phyloP scores from a whole-genome alignment of 2,888 invertebrate genomes.

The Alcis repandata region DNA sequence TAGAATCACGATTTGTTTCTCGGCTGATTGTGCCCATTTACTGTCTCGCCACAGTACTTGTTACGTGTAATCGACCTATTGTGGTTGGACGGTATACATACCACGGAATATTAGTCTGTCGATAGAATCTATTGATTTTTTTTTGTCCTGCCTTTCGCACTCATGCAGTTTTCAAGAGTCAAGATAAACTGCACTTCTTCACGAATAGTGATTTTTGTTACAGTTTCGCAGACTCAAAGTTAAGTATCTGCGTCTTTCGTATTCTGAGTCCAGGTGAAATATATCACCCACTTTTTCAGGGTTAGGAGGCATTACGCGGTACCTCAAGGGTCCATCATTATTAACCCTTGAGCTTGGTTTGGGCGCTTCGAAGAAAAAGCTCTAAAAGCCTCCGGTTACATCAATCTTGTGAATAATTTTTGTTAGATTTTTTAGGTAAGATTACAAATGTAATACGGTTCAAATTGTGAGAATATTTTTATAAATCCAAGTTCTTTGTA shows the following conservation, averaged over 20 bases:
- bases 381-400: conserved; percentile 51
- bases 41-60: no score
- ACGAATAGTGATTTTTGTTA: no score
- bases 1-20: no score
- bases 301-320: conserved; percentile 56
- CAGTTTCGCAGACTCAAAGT: neutral
- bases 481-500: no score
- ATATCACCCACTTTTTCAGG: conserved; percentile 62
- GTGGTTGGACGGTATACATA: no score
- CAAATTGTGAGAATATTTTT: neutral
- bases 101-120: no score
- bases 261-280: conserved; percentile 53
- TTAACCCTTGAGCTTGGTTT: conserved; percentile 58
- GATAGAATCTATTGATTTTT: no score
- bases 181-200: no score
- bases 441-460: neutral
- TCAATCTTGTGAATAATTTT: conserved; percentile 61
- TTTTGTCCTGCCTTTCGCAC: no score
- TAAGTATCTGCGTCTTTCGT: neutral
- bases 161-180: no score
- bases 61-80: no score
- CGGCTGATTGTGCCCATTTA: no score
- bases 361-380: conserved; percentile 53
- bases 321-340: conserved; percentile 60
- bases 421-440: conserved; percentile 35